Percentiles rank a stretch among this genome's conserved stretches.
These are phyloP conservation scores for Cerastoderma edule DNA, from an alignment of 2,888 invertebrate genomes.

Conservation along the genomic window DNA sequence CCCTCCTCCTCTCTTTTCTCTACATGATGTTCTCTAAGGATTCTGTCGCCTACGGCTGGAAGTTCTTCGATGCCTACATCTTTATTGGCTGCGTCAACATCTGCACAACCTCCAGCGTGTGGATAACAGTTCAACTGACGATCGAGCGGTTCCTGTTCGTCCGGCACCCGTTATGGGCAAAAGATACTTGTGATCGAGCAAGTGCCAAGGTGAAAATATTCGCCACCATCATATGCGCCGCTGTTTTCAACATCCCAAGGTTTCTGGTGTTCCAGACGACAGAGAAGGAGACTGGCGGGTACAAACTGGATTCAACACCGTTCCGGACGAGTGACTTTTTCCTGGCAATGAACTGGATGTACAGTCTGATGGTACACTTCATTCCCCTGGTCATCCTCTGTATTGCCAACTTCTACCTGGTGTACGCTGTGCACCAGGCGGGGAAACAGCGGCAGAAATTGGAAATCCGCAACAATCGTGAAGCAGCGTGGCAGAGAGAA, in stretches of 20 bases:
- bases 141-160: conserved; percentile 79
- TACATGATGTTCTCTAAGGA: conserved; percentile 67
- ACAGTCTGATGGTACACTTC: conserved; percentile 73
- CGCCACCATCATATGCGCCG: conserved; percentile 64
- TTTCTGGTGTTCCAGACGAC: conserved; percentile 69
- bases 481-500: conserved; percentile 74
- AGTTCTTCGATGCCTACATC: conserved; percentile 73
- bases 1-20: conserved; percentile 75
- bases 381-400: conserved; percentile 72
- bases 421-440: conserved; percentile 72
- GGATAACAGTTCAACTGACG: conserved; percentile 79
- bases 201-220: conserved; percentile 75
- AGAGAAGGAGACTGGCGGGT: conserved; percentile 37
- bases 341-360: conserved; percentile 72
- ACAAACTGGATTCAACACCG: conserved; percentile 60
- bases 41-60: conserved; percentile 66
- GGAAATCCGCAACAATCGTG: conserved; percentile 69
- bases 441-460: conserved; percentile 65
- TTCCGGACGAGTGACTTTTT: conserved; percentile 64
- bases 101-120: conserved; percentile 76
- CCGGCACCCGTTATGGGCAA: conserved; percentile 77
- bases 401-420: conserved; percentile 73
- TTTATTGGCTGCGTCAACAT: conserved; percentile 77
- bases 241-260: conserved; percentile 76
- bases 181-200: conserved; percentile 75